Base-by-base conservation (phyloP, 2,113 vertebrate species). In the Xenopus borealis region DNA sequence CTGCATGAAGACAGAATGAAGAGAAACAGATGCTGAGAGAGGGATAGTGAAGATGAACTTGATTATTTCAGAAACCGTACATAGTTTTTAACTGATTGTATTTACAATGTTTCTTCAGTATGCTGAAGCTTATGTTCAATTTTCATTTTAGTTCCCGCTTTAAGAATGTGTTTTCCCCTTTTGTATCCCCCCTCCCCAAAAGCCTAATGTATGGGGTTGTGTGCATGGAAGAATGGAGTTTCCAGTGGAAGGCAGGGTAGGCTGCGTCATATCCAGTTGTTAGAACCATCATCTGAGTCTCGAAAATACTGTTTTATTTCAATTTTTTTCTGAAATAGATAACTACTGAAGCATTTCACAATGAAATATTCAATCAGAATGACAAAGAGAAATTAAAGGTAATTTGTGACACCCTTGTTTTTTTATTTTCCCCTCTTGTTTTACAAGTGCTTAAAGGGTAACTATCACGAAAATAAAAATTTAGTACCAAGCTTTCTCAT, bases 251-350 rank as follows among this genome's bases (percentile, higher is more conserved):
- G 20, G 12, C 20, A 30, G 62, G 63, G 40, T 63, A 30, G 4
- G 50, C 17, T 14, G 18, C 10, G 62, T 66, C 27, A 55, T 47
- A 44, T n/a, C 33, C 61, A 53, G 23, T 53, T 33, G 10, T 64
- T 65, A 23, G 62, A 53, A 66, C 30, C 44, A 12, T 63, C 13
- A 53, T 63, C 12, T 69, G n/a, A 75, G 73, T 69, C 45, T 75
- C 58, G 73, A 75, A 75, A 75, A 75, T 75, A 75, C 58, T 75
- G 73, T 75, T 69, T 75, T 75, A 69, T 75, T 75, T 75, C 58
- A 75, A 69, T 75, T 75, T 75, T 75, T 75, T 46, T 75, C 59
- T 75, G 73, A 75, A 69, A 69, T 75, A 75, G 73, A 75, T 75
- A 75, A 75, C 73, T 74, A 61, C 72, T 75, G 73, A 75, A 75